Conservation (phyloP, 37 sponge, comb jelly and placozoan species). For the Tethya wilhelma region DNA sequence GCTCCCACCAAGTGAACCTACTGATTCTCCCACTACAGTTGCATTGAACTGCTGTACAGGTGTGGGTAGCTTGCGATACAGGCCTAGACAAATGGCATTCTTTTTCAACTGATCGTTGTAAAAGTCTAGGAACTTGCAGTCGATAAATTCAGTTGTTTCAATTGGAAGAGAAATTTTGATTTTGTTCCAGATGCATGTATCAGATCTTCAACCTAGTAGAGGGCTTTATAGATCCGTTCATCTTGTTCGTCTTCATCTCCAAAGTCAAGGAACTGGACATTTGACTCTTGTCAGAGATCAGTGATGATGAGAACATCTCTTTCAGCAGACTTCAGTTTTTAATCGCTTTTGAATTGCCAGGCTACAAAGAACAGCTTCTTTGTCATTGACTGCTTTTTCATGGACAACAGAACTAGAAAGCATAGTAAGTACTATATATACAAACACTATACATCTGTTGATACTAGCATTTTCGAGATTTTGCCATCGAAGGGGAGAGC, state of each 20-base stretch:
- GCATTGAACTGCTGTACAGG: too few species aligned
- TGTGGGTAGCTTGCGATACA: slow-evolving; percentile 31
- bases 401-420: neutral
- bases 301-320: slow-evolving; percentile 46
- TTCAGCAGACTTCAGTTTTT: neutral
- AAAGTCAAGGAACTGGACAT: slow-evolving; percentile 82
- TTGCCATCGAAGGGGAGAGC: slow-evolving; percentile 55
- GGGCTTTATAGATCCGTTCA: slow-evolving; percentile 37
- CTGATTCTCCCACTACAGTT: too few species aligned
- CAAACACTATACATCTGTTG: slow-evolving; percentile 46
- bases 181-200: slow-evolving; percentile 18
- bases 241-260: slow-evolving; percentile 66
- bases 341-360: slow-evolving; percentile 44
- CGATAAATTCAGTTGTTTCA: neutral
- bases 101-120: slow-evolving; percentile 25
- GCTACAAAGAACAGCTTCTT: slow-evolving; percentile 71
- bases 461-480: slow-evolving; percentile 45
- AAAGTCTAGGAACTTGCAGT: slow-evolving; percentile 24
- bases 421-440: slow-evolving; percentile 51
- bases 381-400: slow-evolving; percentile 68
- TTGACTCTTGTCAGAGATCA: slow-evolving; percentile 55
- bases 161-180: neutral
- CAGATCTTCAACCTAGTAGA: slow-evolving; percentile 28
- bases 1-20: too few species aligned
- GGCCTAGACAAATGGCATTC: slow-evolving; percentile 23